Evolutionary conservation across 2,113 vertebrate species (phyloP).

Genomic region (Anarrhichthys ocellatus): DNA sequence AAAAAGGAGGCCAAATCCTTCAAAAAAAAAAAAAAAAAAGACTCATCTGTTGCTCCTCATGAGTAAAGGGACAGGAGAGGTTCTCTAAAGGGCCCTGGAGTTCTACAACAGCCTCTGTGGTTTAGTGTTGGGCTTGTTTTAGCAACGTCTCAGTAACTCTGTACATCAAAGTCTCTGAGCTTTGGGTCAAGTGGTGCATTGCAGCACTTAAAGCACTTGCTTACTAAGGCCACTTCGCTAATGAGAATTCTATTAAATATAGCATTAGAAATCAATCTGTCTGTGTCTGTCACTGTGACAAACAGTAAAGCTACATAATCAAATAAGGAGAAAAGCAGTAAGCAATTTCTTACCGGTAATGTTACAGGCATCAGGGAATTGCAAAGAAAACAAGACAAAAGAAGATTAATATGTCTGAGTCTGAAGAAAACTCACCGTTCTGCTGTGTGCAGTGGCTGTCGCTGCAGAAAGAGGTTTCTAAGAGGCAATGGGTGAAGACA

Average conservation of each 20-base stretch:
- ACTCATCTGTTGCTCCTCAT: slow-evolving; percentile 66
- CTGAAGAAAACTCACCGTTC: slow-evolving; percentile 75
- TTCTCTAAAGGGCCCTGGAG: slow-evolving; percentile 48
- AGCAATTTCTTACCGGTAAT: slow-evolving; percentile 73
- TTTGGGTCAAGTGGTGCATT: slow-evolving; percentile 59
- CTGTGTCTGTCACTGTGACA: slow-evolving; percentile 60
- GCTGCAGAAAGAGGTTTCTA: slow-evolving; percentile 82
- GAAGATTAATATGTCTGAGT: slow-evolving; percentile 67
- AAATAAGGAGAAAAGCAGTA: slow-evolving; percentile 60
- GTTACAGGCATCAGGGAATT: slow-evolving; percentile 63
- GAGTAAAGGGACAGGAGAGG: slow-evolving; percentile 59
- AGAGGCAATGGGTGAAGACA: slow-evolving; percentile 67
- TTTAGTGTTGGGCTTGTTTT: slow-evolving; percentile 35
- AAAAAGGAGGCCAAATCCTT: slow-evolving; percentile 77
- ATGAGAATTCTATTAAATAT: slow-evolving; percentile 57
- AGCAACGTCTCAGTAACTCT: slow-evolving; percentile 24
- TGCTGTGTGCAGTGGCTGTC: slow-evolving; percentile 71
- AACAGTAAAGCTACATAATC: slow-evolving; percentile 63
- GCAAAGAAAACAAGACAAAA: slow-evolving; percentile 51
- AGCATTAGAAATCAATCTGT: slow-evolving; percentile 60
- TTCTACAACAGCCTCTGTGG: slow-evolving; percentile 43
- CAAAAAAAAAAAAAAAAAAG: slow-evolving; percentile 64
- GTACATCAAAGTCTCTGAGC: slow-evolving; percentile 31
- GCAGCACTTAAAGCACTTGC: slow-evolving; percentile 50
- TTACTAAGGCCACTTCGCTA: slow-evolving; percentile 59